A percentile compares a stretch with the other conserved stretches of the same genome.
Evolutionary conservation across 2,113 vertebrate genomes (phyloP).

Genomic region (Lepisosteus oculatus): DNA sequence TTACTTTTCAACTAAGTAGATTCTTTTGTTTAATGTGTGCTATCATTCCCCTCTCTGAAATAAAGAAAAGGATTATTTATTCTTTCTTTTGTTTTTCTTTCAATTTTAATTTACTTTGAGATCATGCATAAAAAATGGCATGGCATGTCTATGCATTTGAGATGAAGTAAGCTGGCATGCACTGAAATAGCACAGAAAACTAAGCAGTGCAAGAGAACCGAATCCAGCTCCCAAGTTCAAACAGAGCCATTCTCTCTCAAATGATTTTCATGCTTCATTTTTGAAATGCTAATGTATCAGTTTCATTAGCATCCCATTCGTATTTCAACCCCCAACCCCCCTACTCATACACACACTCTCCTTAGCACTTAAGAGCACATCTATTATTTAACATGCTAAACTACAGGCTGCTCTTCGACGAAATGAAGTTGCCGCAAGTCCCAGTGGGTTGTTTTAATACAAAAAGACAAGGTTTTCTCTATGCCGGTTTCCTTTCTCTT

Average conservation of each 20-base stretch:
- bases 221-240: background rate
- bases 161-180: conserved; percentile 14
- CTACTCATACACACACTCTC: conserved; percentile 27
- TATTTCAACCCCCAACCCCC: conserved; percentile 8
- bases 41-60: no score
- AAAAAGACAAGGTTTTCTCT: background rate
- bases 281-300: conserved; percentile 52
- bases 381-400: conserved; percentile 55
- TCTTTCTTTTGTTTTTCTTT: no score
- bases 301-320: conserved; percentile 43
- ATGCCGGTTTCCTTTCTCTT: background rate
- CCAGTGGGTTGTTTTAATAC: background rate
- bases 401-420: conserved; percentile 45
- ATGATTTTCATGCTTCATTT: conserved; percentile 34
- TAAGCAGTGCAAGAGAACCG: background rate
- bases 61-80: no score
- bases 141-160: conserved; percentile 19
- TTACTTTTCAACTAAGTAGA: no score
- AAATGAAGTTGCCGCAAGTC: conserved; percentile 8
- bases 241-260: background rate
- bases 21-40: no score
- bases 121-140: conserved; percentile 20
- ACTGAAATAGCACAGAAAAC: background rate
- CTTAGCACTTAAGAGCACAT: conserved; percentile 44
- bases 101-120: background rate